These are phyloP conservation scores for Platorchestia sp. DNA, from an alignment of 1,140 invertebrate genomes.

Conservation along the genomic window DNA sequence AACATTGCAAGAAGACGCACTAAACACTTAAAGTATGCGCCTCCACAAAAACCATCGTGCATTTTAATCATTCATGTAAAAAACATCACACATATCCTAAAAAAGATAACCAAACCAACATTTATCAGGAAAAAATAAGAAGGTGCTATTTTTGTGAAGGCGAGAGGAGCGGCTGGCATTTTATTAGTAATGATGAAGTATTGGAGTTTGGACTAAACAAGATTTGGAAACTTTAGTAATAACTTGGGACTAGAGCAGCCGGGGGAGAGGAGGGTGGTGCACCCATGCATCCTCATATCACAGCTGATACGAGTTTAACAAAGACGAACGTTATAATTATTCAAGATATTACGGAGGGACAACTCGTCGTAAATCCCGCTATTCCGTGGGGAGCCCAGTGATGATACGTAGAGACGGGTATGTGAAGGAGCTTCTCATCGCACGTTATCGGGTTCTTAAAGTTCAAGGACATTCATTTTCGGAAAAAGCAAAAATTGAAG, in stretches of 20 bases:
- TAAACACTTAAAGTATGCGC: not conserved
- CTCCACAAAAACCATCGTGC: not conserved
- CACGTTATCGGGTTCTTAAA: not conserved
- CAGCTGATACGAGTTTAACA: constrained; percentile 47
- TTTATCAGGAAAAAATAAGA: not conserved
- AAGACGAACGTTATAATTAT: constrained; percentile 56
- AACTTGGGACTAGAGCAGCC: constrained; percentile 27
- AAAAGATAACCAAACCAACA: not conserved
- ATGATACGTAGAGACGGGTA: not conserved
- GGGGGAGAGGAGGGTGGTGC: not conserved
- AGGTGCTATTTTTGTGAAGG: not conserved
- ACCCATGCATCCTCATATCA: constrained; percentile 46
- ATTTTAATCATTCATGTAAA: not conserved
- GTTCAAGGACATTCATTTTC: not conserved
- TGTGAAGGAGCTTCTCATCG: not conserved
- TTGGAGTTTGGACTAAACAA: constrained; percentile 40
- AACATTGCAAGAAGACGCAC: not conserved
- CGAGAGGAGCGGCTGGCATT: not conserved
- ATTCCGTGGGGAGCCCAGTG: not conserved
- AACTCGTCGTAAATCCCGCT: constrained; percentile 27
- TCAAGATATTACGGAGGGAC: constrained; percentile 53
- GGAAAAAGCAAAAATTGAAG: not conserved
- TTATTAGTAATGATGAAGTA: constrained; percentile 50
- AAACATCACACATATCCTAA: not conserved
- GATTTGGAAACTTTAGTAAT: constrained; percentile 50